Evolutionary conservation across 2,888 invertebrate species (phyloP).

Genomic region (Yponomeuta malinellus): DNA sequence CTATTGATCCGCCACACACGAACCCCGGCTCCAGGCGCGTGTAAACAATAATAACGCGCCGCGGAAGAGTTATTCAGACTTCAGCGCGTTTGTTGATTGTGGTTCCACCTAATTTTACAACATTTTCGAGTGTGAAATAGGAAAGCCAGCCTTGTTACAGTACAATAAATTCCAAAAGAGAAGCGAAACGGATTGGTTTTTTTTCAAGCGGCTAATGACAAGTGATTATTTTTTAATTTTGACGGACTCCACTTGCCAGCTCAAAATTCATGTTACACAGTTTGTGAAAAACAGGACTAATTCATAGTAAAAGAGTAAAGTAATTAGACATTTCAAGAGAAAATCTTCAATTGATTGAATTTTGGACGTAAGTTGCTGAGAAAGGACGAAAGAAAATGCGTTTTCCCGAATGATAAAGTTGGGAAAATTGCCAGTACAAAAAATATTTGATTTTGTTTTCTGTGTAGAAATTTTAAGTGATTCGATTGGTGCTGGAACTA

Average conservation of each 20-base stretch:
- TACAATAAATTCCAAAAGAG: slow-evolving; percentile 76
- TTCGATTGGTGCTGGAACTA: background rate
- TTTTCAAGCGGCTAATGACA: slow-evolving; percentile 67
- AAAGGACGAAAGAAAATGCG: too few species aligned
- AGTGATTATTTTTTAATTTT: slow-evolving; percentile 53
- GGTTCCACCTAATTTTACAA: slow-evolving; percentile 53
- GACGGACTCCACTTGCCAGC: slow-evolving; percentile 47
- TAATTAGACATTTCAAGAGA: too few species aligned
- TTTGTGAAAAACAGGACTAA: too few species aligned
- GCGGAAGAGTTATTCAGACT: slow-evolving; percentile 17
- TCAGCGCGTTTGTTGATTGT: slow-evolving; percentile 60
- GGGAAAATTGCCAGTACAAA: background rate
- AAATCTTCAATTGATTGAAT: too few species aligned
- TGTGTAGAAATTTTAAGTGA: background rate
- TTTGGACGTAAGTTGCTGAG: too few species aligned
- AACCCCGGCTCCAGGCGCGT: slow-evolving; percentile 24
- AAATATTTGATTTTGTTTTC: background rate
- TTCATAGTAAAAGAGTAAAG: too few species aligned
- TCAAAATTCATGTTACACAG: slow-evolving; percentile 19
- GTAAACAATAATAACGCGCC: slow-evolving; percentile 33
- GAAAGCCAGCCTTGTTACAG: slow-evolving; percentile 74
- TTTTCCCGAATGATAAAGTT: background rate
- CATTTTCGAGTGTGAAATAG: slow-evolving; percentile 55
- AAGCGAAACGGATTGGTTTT: slow-evolving; percentile 71
- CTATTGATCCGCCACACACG: slow-evolving; percentile 60